These are phyloP conservation scores for Arizona elegans DNA, from an alignment of 2,113 vertebrate genomes.

Conservation along the genomic window DNA sequence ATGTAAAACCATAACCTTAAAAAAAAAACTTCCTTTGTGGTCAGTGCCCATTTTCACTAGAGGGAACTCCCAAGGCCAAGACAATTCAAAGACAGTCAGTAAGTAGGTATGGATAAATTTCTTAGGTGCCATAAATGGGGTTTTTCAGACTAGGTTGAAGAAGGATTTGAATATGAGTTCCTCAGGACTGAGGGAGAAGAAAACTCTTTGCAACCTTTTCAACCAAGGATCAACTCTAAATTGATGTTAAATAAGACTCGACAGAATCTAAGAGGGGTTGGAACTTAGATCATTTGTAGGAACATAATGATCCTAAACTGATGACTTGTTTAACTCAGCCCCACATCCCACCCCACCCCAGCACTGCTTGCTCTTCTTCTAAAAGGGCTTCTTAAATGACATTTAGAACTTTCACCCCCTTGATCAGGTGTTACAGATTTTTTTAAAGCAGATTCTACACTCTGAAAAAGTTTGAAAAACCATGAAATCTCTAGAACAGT, in stretches of 20 bases:
- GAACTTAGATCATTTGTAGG: background rate
- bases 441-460: background rate
- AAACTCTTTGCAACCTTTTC: background rate
- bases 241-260: background rate
- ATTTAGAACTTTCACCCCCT: background rate
- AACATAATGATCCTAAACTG: background rate
- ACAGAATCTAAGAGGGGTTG: background rate
- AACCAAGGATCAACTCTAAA: background rate
- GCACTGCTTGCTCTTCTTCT: background rate
- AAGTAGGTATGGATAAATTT: background rate
- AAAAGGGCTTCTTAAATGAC: background rate
- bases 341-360: background rate
- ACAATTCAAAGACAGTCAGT: background rate
- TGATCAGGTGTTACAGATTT: background rate
- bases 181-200: background rate
- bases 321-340: background rate
- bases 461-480: background rate
- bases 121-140: background rate
- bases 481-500: background rate
- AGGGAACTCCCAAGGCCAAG: background rate
- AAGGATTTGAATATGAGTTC: background rate
- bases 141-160: background rate
- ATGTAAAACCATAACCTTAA: background rate
- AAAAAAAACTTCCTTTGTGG: background rate
- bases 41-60: background rate